These are phyloP conservation scores for Taurulus bubalis DNA, from an alignment of 2,113 vertebrate genomes.

Conservation along the genomic window DNA sequence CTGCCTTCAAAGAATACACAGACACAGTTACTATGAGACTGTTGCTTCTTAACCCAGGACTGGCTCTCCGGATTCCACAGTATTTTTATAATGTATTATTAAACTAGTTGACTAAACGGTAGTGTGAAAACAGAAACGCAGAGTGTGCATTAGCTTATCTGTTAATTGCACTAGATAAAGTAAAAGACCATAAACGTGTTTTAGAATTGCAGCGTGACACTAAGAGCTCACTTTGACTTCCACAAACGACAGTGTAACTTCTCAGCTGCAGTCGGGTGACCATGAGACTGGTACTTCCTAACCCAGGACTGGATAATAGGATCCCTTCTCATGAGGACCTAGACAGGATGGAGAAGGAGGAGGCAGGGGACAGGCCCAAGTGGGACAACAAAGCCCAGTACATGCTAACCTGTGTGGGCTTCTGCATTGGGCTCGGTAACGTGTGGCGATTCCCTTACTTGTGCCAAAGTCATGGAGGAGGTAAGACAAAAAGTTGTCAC, in stretches of 20 bases:
- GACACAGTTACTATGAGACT: too few relatives aligned
- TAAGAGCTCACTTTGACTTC: slow-evolving; percentile 25
- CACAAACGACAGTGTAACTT: not conserved
- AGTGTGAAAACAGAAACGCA: too few relatives aligned
- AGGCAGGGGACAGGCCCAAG: slow-evolving; percentile 86
- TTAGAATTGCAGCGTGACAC: not conserved
- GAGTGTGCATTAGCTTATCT: slow-evolving; percentile 35
- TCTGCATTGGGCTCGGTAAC: slow-evolving; percentile 93
- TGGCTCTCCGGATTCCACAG: not conserved
- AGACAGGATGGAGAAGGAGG: slow-evolving; percentile 85
- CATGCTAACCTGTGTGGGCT: slow-evolving; percentile 92
- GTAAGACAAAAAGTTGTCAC: slow-evolving; percentile 74
- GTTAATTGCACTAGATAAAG: slow-evolving; percentile 30
- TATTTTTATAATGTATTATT: slow-evolving; percentile 2
- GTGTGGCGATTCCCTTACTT: slow-evolving; percentile 95
- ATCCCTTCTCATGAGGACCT: slow-evolving; percentile 85
- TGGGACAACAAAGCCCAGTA: slow-evolving; percentile 97
- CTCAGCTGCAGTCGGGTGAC: slow-evolving; percentile 47
- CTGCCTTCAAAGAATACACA: too few relatives aligned
- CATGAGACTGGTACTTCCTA: slow-evolving; percentile 87
- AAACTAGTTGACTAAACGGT: not conserved
- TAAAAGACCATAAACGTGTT: slow-evolving; percentile 52
- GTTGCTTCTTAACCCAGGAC: too few relatives aligned
- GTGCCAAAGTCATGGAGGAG: slow-evolving; percentile 95
- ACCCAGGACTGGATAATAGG: slow-evolving; percentile 87